phyloP scores from a whole-genome alignment of 2,113 vertebrate genomes.

The Plecturocebus donacophilus region DNA sequence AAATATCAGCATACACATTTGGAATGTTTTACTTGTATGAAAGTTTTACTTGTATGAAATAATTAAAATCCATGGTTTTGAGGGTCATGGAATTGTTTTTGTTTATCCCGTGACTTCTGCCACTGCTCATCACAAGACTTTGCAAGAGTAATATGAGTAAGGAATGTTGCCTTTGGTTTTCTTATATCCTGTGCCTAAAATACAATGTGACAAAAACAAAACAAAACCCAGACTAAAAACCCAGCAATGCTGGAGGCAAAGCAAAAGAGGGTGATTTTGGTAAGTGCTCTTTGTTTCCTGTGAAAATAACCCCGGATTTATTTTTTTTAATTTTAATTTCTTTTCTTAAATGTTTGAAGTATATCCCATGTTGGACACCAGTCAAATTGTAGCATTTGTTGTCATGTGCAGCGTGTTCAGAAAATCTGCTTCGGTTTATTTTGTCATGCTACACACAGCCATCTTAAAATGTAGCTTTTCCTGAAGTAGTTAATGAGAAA shows the following conservation, averaged over 20 bases:
- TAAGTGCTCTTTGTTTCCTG: conserved; percentile 32
- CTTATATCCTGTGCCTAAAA: conserved; percentile 31
- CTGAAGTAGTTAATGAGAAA: conserved; percentile 27
- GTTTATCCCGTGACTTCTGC: conserved; percentile 11
- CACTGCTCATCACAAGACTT: not conserved
- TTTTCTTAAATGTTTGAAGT: conserved; percentile 64
- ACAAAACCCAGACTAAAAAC: not conserved
- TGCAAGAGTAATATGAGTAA: not conserved
- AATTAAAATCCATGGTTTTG: conserved; percentile 1
- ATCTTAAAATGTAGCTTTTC: conserved; percentile 59
- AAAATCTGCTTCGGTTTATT: conserved; percentile 73
- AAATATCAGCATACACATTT: not conserved
- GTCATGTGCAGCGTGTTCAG: conserved; percentile 32
- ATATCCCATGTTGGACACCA: not conserved
- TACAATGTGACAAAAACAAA: not conserved
- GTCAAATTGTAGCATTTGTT: conserved; percentile 49
- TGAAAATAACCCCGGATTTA: conserved; percentile 14
- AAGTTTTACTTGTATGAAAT: conserved; percentile 21
- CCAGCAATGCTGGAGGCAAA: not conserved
- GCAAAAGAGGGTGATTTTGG: conserved; percentile 8
- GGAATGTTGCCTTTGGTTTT: not conserved
- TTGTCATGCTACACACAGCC: conserved; percentile 61
- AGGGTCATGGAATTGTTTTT: conserved; percentile 4
- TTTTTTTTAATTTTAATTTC: not conserved
- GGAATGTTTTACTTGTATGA: not conserved